Conservation (phyloP, 92 coral and sea anemone genomes). For the Zoanthus solanderi region DNA sequence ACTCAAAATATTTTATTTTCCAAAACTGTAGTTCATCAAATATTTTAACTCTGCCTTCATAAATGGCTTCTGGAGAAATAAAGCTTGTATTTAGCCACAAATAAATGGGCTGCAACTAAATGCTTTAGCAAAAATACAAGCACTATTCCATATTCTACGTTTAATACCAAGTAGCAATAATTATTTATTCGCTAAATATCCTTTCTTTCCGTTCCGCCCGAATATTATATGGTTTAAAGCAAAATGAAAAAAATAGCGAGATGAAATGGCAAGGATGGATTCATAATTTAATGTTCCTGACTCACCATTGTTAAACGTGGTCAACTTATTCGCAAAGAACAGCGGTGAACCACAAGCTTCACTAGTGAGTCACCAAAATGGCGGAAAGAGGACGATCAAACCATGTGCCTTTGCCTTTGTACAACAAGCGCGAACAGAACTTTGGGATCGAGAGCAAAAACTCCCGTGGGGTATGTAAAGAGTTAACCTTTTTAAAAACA, state of each 20-base stretch:
- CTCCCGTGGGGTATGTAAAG: background rate
- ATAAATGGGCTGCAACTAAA: no score
- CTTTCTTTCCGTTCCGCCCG: background rate
- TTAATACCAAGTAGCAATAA: no score
- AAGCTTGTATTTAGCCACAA: no score
- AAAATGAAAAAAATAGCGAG: background rate
- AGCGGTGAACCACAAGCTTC: slow-evolving; percentile 98
- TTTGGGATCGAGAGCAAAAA: slow-evolving; percentile 54
- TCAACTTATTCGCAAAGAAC: slow-evolving; percentile 98
- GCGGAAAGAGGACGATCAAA: slow-evolving; percentile 59
- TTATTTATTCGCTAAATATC: no score
- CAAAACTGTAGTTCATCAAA: no score
- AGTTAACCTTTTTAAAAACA: background rate
- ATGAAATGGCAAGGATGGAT: background rate
- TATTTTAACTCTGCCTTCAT: no score
- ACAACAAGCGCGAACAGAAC: slow-evolving; percentile 42
- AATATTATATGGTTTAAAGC: background rate
- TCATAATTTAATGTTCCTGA: background rate
- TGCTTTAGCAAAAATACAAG: no score
- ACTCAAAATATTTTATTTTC: no score
- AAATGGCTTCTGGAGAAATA: no score
- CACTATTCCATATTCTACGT: no score
- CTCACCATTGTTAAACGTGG: slow-evolving; percentile 94
- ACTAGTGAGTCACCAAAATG: slow-evolving; percentile 70
- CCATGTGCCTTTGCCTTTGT: slow-evolving; percentile 72